These are phyloP conservation scores for Thamnaconus septentrionalis DNA, from an alignment of 2,113 vertebrate genomes.

Conservation along the genomic window DNA sequence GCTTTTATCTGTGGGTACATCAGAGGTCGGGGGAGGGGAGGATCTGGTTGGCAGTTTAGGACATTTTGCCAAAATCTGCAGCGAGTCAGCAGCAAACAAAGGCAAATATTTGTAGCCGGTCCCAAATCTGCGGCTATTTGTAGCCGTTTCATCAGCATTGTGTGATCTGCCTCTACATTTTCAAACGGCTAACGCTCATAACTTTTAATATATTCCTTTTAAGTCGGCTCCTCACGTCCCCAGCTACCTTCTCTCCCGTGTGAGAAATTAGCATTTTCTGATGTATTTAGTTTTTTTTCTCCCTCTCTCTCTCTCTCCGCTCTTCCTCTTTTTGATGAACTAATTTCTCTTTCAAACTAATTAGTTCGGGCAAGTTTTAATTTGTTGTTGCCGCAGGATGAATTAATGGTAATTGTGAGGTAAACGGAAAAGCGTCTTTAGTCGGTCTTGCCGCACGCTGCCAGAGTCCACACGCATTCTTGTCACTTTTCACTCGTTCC, in stretches of 20 bases:
- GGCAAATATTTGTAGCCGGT: neutral
- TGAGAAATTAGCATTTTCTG: constrained; percentile 49
- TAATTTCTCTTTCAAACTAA: constrained; percentile 46
- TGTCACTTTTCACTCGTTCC: too few species aligned
- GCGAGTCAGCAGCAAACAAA: neutral
- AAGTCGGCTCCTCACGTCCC: constrained; percentile 23
- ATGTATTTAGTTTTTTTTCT: constrained; percentile 27
- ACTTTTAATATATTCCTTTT: constrained; percentile 21
- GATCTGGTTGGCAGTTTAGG: too few species aligned
- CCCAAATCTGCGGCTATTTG: neutral
- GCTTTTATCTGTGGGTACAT: too few species aligned
- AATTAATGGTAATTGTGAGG: constrained; percentile 7
- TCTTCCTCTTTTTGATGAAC: constrained; percentile 24
- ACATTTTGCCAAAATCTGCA: neutral
- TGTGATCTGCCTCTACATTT: constrained; percentile 15
- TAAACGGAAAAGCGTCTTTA: too few species aligned
- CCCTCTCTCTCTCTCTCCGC: neutral
- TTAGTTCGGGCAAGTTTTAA: constrained; percentile 19
- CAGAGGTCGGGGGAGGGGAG: too few species aligned
- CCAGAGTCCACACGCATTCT: too few species aligned
- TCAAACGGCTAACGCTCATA: constrained; percentile 17
- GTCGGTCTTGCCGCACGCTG: too few species aligned
- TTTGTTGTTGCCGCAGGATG: constrained; percentile 44
- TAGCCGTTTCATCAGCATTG: constrained; percentile 10
- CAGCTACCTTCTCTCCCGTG: constrained; percentile 1